These are phyloP conservation scores for Galerucella calmariensis DNA, from an alignment of 2,888 invertebrate genomes.

Conservation along the genomic window DNA sequence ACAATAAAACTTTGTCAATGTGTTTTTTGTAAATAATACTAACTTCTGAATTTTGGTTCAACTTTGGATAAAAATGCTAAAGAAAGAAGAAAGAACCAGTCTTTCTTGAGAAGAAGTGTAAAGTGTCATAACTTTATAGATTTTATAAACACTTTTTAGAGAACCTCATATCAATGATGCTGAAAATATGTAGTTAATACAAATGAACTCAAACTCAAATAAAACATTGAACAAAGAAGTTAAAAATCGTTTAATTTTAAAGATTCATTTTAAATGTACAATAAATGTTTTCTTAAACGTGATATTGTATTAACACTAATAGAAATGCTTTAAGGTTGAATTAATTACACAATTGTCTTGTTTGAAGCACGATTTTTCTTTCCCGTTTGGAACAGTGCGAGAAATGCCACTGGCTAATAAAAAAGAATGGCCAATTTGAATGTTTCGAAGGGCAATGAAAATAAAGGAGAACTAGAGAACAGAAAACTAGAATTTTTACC, in stretches of 20 bases:
- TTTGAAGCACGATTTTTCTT: background rate
- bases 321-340: background rate
- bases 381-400: background rate
- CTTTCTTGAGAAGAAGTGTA: no score
- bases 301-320: background rate
- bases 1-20: no score
- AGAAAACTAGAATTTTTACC: conserved; percentile 36
- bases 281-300: background rate
- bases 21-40: no score
- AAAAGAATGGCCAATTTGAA: conserved; percentile 24
- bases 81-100: no score
- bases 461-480: conserved; percentile 21
- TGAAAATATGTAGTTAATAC: no score
- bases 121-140: no score
- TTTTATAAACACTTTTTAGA: no score
- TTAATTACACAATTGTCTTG: background rate
- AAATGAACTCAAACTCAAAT: no score
- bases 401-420: conserved; percentile 13
- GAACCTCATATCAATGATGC: no score
- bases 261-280: background rate
- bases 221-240: background rate
- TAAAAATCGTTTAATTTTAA: background rate
- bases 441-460: conserved; percentile 13
- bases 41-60: no score
- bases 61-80: no score